Percentiles rank a stretch among this genome's conserved stretches.
Conservation (phyloP, 2,797 vertebrate species). For the Xiphophorus birchmanni region DNA sequence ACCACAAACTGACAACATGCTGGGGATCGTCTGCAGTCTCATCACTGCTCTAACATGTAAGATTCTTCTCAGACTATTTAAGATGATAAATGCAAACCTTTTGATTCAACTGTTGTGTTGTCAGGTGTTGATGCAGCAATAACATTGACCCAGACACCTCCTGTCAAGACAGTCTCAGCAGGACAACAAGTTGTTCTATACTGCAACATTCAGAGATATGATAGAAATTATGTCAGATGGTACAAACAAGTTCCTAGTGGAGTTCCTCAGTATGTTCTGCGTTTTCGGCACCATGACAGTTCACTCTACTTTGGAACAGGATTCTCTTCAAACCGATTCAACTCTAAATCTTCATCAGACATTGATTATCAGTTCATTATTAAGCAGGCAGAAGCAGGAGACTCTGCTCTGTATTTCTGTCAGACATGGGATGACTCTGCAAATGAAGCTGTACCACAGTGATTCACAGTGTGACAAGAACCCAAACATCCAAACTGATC, state of each 20-base stretch:
- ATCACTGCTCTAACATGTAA: conserved; percentile 46
- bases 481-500: background rate
- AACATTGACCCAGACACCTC: conserved; percentile 45
- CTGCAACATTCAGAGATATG: conserved; percentile 16
- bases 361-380: conserved; percentile 46
- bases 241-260: conserved; percentile 54
- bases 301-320: background rate
- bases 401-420: conserved; percentile 44
- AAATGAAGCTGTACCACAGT: conserved; percentile 23
- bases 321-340: conserved; percentile 39
- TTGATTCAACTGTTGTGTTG: background rate
- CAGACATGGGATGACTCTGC: background rate
- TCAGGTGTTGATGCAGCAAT: conserved; percentile 42
- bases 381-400: conserved; percentile 33
- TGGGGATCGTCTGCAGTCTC: background rate
- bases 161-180: conserved; percentile 27
- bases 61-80: background rate
- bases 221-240: accelerated
- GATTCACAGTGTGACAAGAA: conserved; percentile 53
- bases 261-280: conserved; percentile 39
- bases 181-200: conserved; percentile 31
- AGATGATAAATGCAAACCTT: background rate
- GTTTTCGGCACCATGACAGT: accelerated
- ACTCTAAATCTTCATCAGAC: conserved; percentile 30
- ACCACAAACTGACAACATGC: conserved; percentile 30